These are phyloP conservation scores for Leptodactylus fallax DNA, from an alignment of 2,797 vertebrate genomes.

Conservation along the genomic window DNA sequence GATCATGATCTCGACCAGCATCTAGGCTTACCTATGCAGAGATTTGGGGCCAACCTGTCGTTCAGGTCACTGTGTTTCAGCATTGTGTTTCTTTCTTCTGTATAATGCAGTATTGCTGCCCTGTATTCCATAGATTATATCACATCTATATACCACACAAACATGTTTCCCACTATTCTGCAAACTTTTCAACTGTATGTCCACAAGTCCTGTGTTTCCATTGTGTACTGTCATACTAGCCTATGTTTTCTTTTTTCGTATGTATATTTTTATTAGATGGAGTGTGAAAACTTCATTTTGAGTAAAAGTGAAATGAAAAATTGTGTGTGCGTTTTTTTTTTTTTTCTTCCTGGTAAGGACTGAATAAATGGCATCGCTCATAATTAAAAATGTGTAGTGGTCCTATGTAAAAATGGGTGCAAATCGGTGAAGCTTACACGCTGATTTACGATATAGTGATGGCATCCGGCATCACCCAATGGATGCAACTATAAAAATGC, in stretches of 20 bases:
- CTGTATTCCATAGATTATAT: background rate
- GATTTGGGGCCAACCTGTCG: conserved; percentile 9
- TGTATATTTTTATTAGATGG: conserved; percentile 59
- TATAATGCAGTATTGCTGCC: background rate
- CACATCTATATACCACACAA: background rate
- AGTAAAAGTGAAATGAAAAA: conserved; percentile 39
- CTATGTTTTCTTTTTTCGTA: conserved; percentile 37
- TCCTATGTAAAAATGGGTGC: too few species aligned
- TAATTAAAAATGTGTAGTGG: background rate
- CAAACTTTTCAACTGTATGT: conserved; percentile 11
- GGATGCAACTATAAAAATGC: background rate
- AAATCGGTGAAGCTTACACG: background rate
- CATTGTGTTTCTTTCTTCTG: background rate
- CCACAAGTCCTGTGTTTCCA: conserved; percentile 17
- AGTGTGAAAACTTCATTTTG: conserved; percentile 33
- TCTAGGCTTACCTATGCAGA: background rate
- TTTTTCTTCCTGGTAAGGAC: background rate
- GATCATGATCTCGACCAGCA: background rate
- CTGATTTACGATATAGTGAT: background rate
- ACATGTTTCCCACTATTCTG: background rate
- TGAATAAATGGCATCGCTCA: background rate
- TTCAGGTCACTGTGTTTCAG: conserved; percentile 14
- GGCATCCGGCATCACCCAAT: background rate
- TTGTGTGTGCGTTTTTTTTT: background rate
- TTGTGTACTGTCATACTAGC: conserved; percentile 32